Evolutionary conservation across 2,113 vertebrate genomes (phyloP), one percentile per base, ranked within the genome.

Genomic region (Trogon melanurus): DNA sequence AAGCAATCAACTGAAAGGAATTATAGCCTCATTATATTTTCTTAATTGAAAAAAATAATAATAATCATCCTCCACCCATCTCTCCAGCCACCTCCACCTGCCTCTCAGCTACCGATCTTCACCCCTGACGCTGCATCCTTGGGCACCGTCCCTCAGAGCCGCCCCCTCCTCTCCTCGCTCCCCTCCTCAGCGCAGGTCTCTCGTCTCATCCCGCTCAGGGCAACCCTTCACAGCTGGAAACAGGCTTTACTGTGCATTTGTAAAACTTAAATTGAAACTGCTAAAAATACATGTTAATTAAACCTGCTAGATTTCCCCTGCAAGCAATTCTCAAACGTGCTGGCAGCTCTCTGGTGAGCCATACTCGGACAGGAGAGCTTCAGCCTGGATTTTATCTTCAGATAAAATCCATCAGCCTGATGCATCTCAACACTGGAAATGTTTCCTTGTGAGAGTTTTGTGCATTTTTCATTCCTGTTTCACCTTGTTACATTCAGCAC

Each of bases 341-440:
- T 66, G 53, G 21, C 30, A 45, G 20, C 30, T 65, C 78, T 30
- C 67, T 51, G 23, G 41, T 7, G 41, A 70, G 57, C 4, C 3
- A 29, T 4, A 8, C 27, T 13, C 57, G 3, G 18, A 10, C 1
- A n/a, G 0, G 70, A 45, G 45, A 21, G 17, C 36, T 56, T 13
- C 94, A 86, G 56, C 32, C 34, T 11, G 11, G 9, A 41, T 41
- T 41, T 51, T 27, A 79, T 25, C 45, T 44, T 16, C 64, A 18
- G 47, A 25, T 27, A 47, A 41, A 79, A 51, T 7, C 75, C 65
- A 64, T 19, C 67, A 56, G 51, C 41, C 73, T 29, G 30, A 36
- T 16, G 47, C 79, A 25, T 11, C 32, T 50, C 79, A 25, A 5
- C 47, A 9, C 32, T 13, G 51, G n/a, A 19, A 30, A 58, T 21